Evolutionary conservation across 30 jellyfish, hydroid and myxozoan species (phyloP), one percentile per base, ranked within the genome.

Genomic region (Catostylus mosaicus): DNA sequence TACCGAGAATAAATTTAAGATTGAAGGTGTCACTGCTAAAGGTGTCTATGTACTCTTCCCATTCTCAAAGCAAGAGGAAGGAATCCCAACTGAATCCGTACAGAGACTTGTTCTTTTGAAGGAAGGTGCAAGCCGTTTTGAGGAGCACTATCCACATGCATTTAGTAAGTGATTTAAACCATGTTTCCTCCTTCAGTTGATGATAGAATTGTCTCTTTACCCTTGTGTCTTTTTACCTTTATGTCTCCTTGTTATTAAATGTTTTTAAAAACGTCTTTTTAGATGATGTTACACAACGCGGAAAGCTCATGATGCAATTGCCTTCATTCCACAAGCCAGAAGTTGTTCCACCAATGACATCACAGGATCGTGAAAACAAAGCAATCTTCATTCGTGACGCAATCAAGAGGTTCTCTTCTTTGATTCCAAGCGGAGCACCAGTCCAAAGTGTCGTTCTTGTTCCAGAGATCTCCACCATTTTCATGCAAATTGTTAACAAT

Each of bases 241-340:
- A 40, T 40, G 54, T 40, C 14, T 40, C 11, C 54, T 14, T 40
- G 14, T 5, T 40, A 40, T 7, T 40, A 40, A 40, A 40, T 14
- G 14, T 40, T 40, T 40, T 5, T 7, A 5, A 40, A 40, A 14
- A 5, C 7, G 54, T 40, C 14, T 40, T 59, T 24, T 2, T 27
- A 72, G 84, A 30, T 43, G 73, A 30, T 14, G 61, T 68, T 29
- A 31, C 33, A 3, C 90, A 52, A 47, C 90, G 90, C 20, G 90
- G 90, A 31, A 80, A 23, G 65, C 90, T 80, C 69, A 80, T 80
- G 64, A 80, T 80, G 90, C 30, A 50, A 37, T 27, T 80, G 68
- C 90, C 90, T 10, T 66, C 83, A 46, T 65, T 80, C 78, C 90
- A 80, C 51, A 80, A 80, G 45, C 90, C 90, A 48, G 84, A 67